Conservation (phyloP, 2,797 vertebrate species). For the Melopsittacus undulatus region DNA sequence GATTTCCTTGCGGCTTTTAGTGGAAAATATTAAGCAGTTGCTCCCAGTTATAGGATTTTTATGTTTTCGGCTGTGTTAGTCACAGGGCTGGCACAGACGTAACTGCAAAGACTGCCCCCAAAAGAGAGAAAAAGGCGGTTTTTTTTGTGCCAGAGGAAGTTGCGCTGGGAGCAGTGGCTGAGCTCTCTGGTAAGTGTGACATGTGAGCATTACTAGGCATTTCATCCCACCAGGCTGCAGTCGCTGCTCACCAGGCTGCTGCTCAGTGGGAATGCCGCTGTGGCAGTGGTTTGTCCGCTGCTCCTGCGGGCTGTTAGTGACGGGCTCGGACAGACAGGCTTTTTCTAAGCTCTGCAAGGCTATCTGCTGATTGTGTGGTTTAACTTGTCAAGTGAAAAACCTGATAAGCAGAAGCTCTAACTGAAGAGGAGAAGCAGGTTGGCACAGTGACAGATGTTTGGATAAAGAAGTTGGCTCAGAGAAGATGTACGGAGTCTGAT, state of each 20-base stretch:
- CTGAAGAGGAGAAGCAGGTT: slow-evolving; percentile 68
- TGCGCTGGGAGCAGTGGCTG: slow-evolving; percentile 71
- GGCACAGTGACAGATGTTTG: slow-evolving; percentile 68
- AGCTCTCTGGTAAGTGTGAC: slow-evolving; percentile 73
- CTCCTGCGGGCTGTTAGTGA: not conserved
- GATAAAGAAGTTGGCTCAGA: slow-evolving; percentile 77
- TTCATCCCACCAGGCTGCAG: slow-evolving; percentile 77
- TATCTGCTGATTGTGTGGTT: slow-evolving; percentile 40
- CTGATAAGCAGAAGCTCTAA: slow-evolving; percentile 52
- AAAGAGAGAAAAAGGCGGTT: not conserved
- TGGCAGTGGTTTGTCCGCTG: not conserved
- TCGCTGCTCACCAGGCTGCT: slow-evolving; percentile 66
- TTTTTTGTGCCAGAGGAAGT: slow-evolving; percentile 73
- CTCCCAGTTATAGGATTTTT: slow-evolving; percentile 73
- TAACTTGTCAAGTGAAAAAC: not conserved
- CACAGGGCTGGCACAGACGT: slow-evolving; percentile 71
- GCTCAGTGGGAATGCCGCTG: slow-evolving; percentile 64
- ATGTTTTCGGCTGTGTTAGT: slow-evolving; percentile 76
- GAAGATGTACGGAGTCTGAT: slow-evolving; percentile 69
- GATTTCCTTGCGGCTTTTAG: slow-evolving; percentile 79
- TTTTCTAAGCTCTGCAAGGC: not conserved
- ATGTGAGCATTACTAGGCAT: slow-evolving; percentile 82
- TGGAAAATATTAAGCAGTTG: slow-evolving; percentile 80
- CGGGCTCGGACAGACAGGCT: not conserved
- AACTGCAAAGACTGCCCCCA: slow-evolving; percentile 62